Evolutionary conservation across 2,888 invertebrate species (phyloP).

Genomic region (Taenaris catops): DNA sequence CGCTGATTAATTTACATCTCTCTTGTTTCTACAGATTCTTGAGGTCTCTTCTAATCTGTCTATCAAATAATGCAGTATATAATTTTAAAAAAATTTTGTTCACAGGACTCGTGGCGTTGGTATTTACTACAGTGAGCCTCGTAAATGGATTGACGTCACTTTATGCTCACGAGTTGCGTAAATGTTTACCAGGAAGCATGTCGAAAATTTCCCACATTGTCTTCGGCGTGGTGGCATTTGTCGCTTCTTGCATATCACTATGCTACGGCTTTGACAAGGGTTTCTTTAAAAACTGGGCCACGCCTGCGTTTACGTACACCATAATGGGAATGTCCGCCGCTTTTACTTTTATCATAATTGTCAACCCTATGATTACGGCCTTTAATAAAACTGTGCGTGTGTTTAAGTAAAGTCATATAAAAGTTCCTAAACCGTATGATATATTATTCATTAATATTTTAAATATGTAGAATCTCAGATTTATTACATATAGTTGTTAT

Average conservation of each 20-base stretch:
- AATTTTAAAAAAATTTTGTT: too few species aligned
- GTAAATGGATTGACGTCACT: constrained; percentile 47
- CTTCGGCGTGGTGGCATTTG: constrained; percentile 45
- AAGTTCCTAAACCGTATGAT: not conserved
- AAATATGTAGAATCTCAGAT: constrained; percentile 9
- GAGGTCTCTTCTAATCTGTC: too few species aligned
- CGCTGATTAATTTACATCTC: too few species aligned
- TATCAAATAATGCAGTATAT: too few species aligned
- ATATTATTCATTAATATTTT: not conserved
- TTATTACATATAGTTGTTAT: not conserved
- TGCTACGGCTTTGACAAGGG: constrained; percentile 46
- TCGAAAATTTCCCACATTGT: constrained; percentile 49
- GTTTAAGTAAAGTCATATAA: not conserved
- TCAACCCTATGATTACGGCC: constrained; percentile 43
- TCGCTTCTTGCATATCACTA: constrained; percentile 37
- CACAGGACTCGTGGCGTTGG: constrained; percentile 47
- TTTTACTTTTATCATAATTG: constrained; percentile 39
- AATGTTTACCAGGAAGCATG: constrained; percentile 36
- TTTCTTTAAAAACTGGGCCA: constrained; percentile 40
- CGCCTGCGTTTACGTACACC: constrained; percentile 29
- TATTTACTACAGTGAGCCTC: constrained; percentile 47
- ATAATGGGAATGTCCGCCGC: constrained; percentile 36
- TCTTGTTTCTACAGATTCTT: too few species aligned
- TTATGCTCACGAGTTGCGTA: constrained; percentile 44
- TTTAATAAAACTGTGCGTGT: constrained; percentile 29